A percentile compares a stretch with the other conserved stretches of the same genome.
These are phyloP conservation scores for Rhea pennata DNA, from an alignment of 2,113 vertebrate genomes.

Conservation along the genomic window DNA sequence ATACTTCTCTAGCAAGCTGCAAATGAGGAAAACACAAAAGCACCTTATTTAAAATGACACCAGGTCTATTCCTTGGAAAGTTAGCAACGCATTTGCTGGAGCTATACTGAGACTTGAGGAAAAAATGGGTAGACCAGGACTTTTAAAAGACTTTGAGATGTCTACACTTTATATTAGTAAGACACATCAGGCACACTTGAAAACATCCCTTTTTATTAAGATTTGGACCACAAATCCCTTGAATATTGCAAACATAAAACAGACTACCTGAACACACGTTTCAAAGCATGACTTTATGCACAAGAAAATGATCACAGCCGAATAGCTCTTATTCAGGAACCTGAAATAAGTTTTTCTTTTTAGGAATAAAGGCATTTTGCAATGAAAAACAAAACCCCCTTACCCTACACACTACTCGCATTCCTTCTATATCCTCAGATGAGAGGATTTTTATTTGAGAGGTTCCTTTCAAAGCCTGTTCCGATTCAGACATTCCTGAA, in stretches of 20 bases:
- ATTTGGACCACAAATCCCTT: neutral
- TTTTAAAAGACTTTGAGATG: neutral
- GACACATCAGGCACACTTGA: neutral
- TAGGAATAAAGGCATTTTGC: neutral
- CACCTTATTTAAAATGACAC: neutral
- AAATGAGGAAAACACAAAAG: neutral
- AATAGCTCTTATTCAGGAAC: neutral
- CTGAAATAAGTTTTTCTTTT: neutral
- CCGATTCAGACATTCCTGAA: conserved; percentile 96
- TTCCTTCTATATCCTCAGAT: conserved; percentile 93
- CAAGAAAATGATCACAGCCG: neutral
- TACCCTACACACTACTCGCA: conserved; percentile 94
- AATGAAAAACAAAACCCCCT: neutral
- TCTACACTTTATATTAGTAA: neutral
- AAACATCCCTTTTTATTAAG: neutral
- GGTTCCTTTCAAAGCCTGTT: conserved; percentile 96
- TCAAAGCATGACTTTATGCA: neutral
- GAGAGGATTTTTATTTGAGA: conserved; percentile 97
- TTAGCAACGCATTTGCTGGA: neutral
- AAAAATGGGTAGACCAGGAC: neutral
- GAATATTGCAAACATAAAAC: neutral
- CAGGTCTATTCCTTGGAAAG: neutral
- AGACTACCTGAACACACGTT: neutral
- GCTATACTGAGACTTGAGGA: neutral
- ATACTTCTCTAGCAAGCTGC: conserved; percentile 96